A percentile compares a stretch with the other conserved stretches of the same genome.
Evolutionary conservation across 2,888 invertebrate genomes (phyloP).

Genomic region (Oithona nana): DNA sequence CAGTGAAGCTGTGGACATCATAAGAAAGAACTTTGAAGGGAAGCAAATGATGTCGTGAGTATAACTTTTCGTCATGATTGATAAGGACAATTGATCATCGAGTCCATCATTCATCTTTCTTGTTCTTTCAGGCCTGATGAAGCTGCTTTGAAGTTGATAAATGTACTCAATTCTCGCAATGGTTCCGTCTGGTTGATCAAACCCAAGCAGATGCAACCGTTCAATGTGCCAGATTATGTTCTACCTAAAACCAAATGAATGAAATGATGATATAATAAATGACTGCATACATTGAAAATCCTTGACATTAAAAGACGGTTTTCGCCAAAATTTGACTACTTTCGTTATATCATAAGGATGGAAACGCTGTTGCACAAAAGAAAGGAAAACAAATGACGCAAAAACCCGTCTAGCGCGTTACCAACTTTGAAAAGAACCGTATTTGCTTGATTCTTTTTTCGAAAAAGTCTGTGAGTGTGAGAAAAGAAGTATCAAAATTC

Average conservation of each 20-base stretch:
- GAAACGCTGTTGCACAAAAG: background rate
- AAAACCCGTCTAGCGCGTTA: background rate
- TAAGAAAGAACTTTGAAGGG: background rate
- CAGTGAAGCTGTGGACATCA: background rate
- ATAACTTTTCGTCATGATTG: background rate
- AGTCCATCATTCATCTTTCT: background rate
- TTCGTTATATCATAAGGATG: too few species aligned
- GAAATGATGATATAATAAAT: too few species aligned
- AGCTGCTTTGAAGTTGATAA: constrained; percentile 7
- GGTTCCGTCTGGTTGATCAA: constrained; percentile 5
- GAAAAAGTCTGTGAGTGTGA: too few species aligned
- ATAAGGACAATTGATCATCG: background rate
- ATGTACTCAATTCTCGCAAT: constrained; percentile 4
- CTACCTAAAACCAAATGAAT: background rate
- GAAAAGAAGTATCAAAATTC: too few species aligned
- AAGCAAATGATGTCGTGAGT: background rate
- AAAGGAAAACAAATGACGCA: background rate
- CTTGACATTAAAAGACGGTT: too few species aligned
- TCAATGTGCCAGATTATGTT: constrained; percentile 7
- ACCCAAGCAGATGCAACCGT: background rate
- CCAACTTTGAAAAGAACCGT: background rate
- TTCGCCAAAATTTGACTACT: too few species aligned
- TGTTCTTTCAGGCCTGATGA: constrained; percentile 4
- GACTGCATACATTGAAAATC: too few species aligned
- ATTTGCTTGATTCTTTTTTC: background rate